Conservation (phyloP, 2,113 vertebrate genomes). For the Rissa tridactyla region DNA sequence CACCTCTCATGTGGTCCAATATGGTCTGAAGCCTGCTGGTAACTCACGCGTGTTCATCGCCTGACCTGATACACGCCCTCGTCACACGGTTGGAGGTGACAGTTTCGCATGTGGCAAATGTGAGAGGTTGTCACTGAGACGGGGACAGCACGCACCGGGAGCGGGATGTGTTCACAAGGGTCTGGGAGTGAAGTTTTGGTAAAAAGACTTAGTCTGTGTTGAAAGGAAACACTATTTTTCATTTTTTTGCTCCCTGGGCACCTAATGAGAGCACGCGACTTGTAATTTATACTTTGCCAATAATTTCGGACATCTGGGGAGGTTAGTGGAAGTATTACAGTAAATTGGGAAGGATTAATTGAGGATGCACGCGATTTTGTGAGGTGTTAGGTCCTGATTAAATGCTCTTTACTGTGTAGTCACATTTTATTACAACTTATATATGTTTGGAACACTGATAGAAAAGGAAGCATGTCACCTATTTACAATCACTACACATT, state of each 20-base stretch:
- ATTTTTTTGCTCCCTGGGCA: background rate
- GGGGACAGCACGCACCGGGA: accelerated
- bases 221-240: background rate
- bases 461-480: constrained; percentile 76
- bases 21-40: background rate
- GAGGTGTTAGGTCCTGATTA: constrained; percentile 33
- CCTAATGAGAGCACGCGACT: background rate
- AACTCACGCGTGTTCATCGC: accelerated
- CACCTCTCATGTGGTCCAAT: background rate
- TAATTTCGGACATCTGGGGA: background rate
- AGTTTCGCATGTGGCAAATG: background rate
- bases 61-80: background rate
- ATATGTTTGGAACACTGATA: constrained; percentile 69
- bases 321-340: background rate
- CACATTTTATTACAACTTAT: constrained; percentile 82
- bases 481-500: constrained; percentile 82
- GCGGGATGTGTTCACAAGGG: background rate
- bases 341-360: background rate
- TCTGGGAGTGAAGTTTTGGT: background rate
- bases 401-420: constrained; percentile 52
- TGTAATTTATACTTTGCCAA: background rate
- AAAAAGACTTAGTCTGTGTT: background rate
- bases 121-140: background rate
- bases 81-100: background rate
- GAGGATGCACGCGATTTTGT: background rate